A percentile compares a stretch with the other conserved stretches of the same genome.
phyloP scores from a whole-genome alignment of 2,113 vertebrate genomes.

The Cygnus buccinator region DNA sequence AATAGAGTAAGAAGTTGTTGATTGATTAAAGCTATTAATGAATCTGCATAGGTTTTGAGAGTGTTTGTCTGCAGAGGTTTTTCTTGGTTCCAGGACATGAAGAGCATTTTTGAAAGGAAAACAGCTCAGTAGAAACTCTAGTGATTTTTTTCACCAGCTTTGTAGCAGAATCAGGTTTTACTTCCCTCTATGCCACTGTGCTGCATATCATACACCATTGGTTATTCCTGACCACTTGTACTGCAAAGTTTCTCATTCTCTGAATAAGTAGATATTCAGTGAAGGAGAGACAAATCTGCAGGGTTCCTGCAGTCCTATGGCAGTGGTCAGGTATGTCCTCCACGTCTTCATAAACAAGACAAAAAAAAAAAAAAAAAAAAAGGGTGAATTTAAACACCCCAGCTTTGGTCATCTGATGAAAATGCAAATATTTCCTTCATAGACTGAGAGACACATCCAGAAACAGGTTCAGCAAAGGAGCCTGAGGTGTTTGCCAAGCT shows the following conservation, averaged over 20 bases:
- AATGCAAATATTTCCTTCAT: background rate
- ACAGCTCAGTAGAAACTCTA: background rate
- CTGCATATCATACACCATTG: background rate
- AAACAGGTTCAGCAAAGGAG: background rate
- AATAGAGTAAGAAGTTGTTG: background rate
- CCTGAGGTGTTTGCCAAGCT: background rate
- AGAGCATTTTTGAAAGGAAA: background rate
- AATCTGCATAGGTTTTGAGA: background rate
- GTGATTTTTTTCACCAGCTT: background rate
- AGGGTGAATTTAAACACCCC: background rate
- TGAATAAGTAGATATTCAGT: background rate
- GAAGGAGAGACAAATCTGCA: background rate
- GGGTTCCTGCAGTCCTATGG: background rate
- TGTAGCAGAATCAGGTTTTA: background rate
- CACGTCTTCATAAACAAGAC: background rate
- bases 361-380: background rate
- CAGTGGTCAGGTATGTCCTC: background rate
- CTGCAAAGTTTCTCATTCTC: background rate
- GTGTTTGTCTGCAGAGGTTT: background rate
- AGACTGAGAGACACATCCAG: background rate
- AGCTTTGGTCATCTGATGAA: background rate
- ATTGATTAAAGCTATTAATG: background rate
- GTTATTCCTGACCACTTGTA: background rate
- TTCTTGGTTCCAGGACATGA: background rate
- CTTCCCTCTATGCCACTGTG: background rate